These are phyloP conservation scores for Agriopis leucophaearia DNA, from an alignment of 2,888 invertebrate genomes.

Conservation along the genomic window DNA sequence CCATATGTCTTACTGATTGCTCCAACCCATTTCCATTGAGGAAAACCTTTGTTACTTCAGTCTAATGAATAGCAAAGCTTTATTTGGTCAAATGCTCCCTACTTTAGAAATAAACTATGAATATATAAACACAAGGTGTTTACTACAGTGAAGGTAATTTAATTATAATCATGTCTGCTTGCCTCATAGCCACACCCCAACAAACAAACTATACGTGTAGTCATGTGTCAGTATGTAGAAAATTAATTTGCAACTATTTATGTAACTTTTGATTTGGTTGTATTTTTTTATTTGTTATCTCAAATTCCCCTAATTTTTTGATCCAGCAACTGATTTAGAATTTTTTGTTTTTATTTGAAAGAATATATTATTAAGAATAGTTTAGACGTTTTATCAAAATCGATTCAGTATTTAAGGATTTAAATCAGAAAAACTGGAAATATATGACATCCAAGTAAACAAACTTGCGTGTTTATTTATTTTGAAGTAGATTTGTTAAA, in stretches of 20 bases:
- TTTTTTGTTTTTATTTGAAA: too few relatives aligned
- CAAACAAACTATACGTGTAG: background rate
- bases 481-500: too few relatives aligned
- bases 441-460: too few relatives aligned
- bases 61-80: slow-evolving; percentile 13
- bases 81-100: background rate
- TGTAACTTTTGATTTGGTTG: too few relatives aligned
- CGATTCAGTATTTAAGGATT: too few relatives aligned
- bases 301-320: too few relatives aligned
- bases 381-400: too few relatives aligned
- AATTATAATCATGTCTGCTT: background rate
- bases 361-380: too few relatives aligned
- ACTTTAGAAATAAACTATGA: slow-evolving; percentile 4
- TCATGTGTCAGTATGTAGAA: background rate
- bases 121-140: background rate
- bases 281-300: too few relatives aligned
- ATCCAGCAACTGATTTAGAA: too few relatives aligned
- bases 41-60: slow-evolving; percentile 1
- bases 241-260: background rate
- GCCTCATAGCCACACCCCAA: background rate
- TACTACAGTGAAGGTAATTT: slow-evolving; percentile 7
- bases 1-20: background rate
- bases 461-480: too few relatives aligned
- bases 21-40: background rate
- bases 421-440: too few relatives aligned